Base-by-base conservation (phyloP, 2,888 invertebrate genomes). In the Pediacus dermestoides region DNA sequence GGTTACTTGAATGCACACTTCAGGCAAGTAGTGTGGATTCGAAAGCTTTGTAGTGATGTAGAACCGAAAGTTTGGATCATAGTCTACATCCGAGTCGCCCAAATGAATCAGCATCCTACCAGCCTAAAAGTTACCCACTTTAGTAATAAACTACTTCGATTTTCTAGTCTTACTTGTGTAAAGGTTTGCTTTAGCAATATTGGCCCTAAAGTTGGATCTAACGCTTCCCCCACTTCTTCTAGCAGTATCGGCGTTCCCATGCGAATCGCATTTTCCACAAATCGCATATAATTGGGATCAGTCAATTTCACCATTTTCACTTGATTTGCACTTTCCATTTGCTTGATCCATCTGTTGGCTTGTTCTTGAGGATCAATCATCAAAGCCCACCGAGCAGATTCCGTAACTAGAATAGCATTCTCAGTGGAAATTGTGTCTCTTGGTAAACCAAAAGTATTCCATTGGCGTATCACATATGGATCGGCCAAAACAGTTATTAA, bases 331-430 rank as follows among this genome's bases (percentile, higher is more conserved):
- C 76, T 76, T 64, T 94, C 93, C 84, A 91, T 86, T 63, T 87
- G 88, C 42, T 86, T 82, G 36, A 94, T 85, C 93, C 93, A 94
- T 41, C 88, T 79, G 69, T 90, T 92, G 0, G 93, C 93, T 79
- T 94, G 93, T 62, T 92, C 92, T 65, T 95, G 93, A 0, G 95
- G 95, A 70, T 95, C 94, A 43, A 94, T 91, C 79, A 93, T 89
- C 10, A 95, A 74, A 0, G 94, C 91, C 91, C 89, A 89, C 8
- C 87, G 75, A 4, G 85, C 79, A 2, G 82, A 87, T 58, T 77
- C 80, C 9, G 84, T 91, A 28, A 92, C 91, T 53, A 94, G 78
- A 45, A 95, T 86, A 4, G 89, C 94, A 68, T 94, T 95, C 68
- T 94, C 93, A 2, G 90, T 88, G 6, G 93, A 93, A 37, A 92